Percentiles rank a stretch among this genome's conserved stretches.
Conservation (phyloP, 2,797 vertebrate genomes). For the Carduelis carduelis region DNA sequence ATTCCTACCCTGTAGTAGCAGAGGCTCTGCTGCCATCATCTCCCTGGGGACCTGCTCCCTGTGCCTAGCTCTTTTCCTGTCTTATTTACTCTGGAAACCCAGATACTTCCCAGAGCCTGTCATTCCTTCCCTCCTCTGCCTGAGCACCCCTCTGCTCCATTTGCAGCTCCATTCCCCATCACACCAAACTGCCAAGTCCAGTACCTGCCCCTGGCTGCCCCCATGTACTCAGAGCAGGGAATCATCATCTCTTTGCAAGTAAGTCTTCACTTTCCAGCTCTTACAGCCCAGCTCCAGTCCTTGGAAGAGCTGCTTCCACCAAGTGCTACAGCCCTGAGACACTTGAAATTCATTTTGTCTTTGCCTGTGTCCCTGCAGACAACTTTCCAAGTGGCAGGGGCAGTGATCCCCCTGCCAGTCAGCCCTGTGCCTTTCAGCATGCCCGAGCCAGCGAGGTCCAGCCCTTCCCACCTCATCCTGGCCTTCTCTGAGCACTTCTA, state of each 20-base stretch:
- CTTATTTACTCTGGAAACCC: neutral
- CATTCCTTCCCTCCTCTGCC: neutral
- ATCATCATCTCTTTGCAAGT: conserved; percentile 47
- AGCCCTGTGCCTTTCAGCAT: conserved; percentile 17
- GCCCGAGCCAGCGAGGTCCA: neutral
- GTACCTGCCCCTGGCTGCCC: conserved; percentile 47
- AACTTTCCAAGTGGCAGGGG: neutral
- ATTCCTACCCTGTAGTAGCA: neutral
- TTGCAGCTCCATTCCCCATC: conserved; percentile 35
- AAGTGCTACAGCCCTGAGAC: rapidly evolving
- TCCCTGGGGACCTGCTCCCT: neutral
- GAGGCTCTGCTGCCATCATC: rapidly evolving
- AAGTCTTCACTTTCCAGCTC: neutral
- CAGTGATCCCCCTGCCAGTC: neutral
- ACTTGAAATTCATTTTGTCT: neutral
- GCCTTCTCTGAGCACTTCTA: conserved; percentile 34
- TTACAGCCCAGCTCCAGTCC: neutral
- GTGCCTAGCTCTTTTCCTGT: rapidly evolving
- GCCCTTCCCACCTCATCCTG: conserved; percentile 30
- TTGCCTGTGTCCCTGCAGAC: neutral
- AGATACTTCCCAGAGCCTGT: rapidly evolving
- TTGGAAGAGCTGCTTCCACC: neutral
- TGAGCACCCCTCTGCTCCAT: neutral
- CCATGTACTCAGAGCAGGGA: conserved; percentile 25
- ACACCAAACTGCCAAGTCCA: conserved; percentile 3